Conservation (phyloP, 1,140 invertebrate species). For the Nasonia longicornis region DNA sequence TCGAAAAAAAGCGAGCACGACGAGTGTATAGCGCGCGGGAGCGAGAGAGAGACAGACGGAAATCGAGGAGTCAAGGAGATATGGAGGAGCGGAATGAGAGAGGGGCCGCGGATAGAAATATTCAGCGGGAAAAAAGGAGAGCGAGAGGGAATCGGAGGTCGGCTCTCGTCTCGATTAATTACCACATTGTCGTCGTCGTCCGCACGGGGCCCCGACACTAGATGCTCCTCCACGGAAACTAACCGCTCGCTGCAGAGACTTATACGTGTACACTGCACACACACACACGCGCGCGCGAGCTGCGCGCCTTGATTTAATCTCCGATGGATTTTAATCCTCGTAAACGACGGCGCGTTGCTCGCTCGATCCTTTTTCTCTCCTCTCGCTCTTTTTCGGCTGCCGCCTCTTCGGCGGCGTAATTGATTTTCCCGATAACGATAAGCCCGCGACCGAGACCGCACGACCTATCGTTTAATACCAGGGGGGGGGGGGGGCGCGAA, state of each 20-base stretch:
- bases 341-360: slow-evolving; percentile 47
- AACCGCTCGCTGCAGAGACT: slow-evolving; percentile 21
- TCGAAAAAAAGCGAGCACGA: slow-evolving; percentile 54
- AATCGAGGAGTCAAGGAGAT: background rate
- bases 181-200: slow-evolving; percentile 67
- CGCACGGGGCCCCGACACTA: slow-evolving; percentile 54
- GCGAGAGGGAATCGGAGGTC: slow-evolving; percentile 58
- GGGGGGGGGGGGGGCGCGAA: background rate
- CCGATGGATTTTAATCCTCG: slow-evolving; percentile 54
- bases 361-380: background rate
- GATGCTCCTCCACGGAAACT: slow-evolving; percentile 62
- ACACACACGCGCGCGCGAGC: slow-evolving; percentile 43
- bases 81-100: slow-evolving; percentile 21
- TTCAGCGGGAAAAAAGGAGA: slow-evolving; percentile 47
- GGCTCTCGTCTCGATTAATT: slow-evolving; percentile 68
- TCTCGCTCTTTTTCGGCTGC: background rate
- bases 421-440: slow-evolving; percentile 52
- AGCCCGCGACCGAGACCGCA: background rate
- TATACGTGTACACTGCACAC: slow-evolving; percentile 1
- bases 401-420: slow-evolving; percentile 44
- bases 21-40: background rate
- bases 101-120: slow-evolving; percentile 43
- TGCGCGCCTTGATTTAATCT: slow-evolving; percentile 61
- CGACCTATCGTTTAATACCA: slow-evolving; percentile 40
- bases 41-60: slow-evolving; percentile 22